A percentile compares a stretch with the other conserved stretches of the same genome.
phyloP scores from a whole-genome alignment of 2,113 vertebrate species.

The Garra rufa region DNA sequence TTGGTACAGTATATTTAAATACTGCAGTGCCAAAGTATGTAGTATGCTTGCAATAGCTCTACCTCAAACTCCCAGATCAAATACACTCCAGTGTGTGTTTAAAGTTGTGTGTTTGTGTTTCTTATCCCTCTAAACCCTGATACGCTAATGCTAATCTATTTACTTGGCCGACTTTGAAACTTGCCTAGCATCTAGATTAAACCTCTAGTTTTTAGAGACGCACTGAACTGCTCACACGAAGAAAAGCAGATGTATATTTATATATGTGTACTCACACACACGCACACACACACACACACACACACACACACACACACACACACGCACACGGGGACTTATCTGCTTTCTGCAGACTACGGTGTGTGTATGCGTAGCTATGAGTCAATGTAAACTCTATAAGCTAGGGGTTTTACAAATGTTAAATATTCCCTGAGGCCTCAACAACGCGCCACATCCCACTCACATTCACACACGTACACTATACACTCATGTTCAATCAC shows the following conservation, averaged over 20 bases:
- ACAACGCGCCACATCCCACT: conserved; percentile 46
- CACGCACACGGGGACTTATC: not conserved
- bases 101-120: not conserved
- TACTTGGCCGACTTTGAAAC: not conserved
- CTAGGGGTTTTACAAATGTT: conserved; percentile 60
- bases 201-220: not conserved
- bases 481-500: conserved; percentile 16
- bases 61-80: not conserved
- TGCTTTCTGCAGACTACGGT: conserved; percentile 5
- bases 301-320: too few species aligned
- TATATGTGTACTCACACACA: conserved; percentile 17
- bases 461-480: not conserved
- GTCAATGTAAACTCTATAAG: conserved; percentile 20
- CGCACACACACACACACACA: too few species aligned
- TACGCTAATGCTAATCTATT: conserved; percentile 36
- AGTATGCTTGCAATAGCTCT: not conserved
- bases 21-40: not conserved
- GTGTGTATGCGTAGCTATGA: conserved; percentile 19
- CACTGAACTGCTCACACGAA: not conserved
- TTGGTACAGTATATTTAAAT: not conserved
- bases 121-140: conserved; percentile 45
- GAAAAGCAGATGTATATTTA: not conserved
- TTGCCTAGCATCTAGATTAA: not conserved
- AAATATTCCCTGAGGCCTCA: conserved; percentile 59
- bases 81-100: not conserved